Evolutionary conservation across 53 echinoderm and acorn worm genomes (phyloP).

Genomic region (Echinometra lucunter): DNA sequence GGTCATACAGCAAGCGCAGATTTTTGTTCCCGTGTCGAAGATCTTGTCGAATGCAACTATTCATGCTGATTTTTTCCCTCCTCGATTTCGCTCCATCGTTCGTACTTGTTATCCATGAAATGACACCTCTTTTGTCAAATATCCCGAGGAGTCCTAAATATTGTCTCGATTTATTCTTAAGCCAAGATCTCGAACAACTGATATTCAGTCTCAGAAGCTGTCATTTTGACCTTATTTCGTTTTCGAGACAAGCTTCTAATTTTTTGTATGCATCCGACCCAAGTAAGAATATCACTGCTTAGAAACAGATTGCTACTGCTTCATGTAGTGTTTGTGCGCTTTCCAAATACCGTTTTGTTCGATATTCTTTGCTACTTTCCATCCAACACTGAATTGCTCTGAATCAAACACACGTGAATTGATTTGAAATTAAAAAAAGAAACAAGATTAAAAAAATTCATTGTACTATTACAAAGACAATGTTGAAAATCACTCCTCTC

Average conservation of each 20-base stretch:
- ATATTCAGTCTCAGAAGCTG: not conserved
- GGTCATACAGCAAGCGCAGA: not conserved
- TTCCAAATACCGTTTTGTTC: too few relatives aligned
- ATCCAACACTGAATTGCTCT: too few relatives aligned
- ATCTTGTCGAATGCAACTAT: not conserved
- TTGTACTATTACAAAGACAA: too few relatives aligned
- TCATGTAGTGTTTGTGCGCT: too few relatives aligned
- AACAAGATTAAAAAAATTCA: too few relatives aligned
- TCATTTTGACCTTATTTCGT: not conserved
- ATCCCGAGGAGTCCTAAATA: not conserved
- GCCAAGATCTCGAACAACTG: not conserved
- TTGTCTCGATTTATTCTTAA: not conserved
- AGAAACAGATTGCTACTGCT: too few relatives aligned
- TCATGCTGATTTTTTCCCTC: not conserved
- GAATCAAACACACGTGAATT: too few relatives aligned
- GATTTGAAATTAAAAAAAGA: too few relatives aligned
- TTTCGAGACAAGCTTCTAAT: not conserved
- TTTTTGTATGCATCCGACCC: too few relatives aligned
- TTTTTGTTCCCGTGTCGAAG: not conserved
- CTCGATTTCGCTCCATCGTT: not conserved
- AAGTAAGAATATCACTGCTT: too few relatives aligned
- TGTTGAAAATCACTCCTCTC: too few relatives aligned
- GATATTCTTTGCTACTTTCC: too few relatives aligned
- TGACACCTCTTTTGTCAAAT: conserved; percentile 30
- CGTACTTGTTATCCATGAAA: not conserved